Percentiles rank a stretch among this genome's conserved stretches.
These are phyloP conservation scores for Perdita meconis DNA, from an alignment of 2,888 invertebrate genomes.

Conservation along the genomic window DNA sequence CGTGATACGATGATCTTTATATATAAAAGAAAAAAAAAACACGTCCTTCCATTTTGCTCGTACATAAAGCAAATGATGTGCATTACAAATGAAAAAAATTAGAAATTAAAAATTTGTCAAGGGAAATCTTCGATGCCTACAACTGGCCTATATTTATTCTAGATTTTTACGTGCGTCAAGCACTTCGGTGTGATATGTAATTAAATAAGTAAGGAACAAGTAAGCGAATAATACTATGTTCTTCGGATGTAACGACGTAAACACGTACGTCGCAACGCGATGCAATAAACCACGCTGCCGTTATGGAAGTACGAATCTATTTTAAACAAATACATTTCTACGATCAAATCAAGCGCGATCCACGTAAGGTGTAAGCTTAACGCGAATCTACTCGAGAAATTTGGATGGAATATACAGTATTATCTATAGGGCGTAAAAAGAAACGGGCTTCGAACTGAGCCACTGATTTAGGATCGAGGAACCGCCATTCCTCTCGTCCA, in stretches of 20 bases:
- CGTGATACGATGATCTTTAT: conserved; percentile 44
- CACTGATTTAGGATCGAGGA: conserved; percentile 53
- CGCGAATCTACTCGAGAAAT: conserved; percentile 44
- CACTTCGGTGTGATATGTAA: conserved; percentile 73
- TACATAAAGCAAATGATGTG: conserved; percentile 35
- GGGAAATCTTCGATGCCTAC: conserved; percentile 61
- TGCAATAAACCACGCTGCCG: conserved; percentile 75
- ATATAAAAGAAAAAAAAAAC: conserved; percentile 18
- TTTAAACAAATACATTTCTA: conserved; percentile 68
- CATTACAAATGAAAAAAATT: conserved; percentile 41
- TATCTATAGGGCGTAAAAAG: conserved; percentile 66
- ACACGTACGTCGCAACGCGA: conserved; percentile 46
- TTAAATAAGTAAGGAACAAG: conserved; percentile 54
- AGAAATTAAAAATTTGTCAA: conserved; percentile 33
- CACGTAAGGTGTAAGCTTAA: conserved; percentile 41
- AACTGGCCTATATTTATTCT: conserved; percentile 70
- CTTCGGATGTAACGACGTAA: conserved; percentile 41
- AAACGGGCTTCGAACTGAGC: conserved; percentile 65
- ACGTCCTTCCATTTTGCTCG: conserved; percentile 53
- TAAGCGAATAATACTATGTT: conserved; percentile 52
- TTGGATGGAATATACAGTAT: conserved; percentile 71
- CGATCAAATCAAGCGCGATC: conserved; percentile 55
- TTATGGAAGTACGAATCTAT: conserved; percentile 66
- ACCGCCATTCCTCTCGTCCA: conserved; percentile 65
- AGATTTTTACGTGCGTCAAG: conserved; percentile 67